phyloP scores from a whole-genome alignment of 2,888 invertebrate species.

The Perdita meconis region DNA sequence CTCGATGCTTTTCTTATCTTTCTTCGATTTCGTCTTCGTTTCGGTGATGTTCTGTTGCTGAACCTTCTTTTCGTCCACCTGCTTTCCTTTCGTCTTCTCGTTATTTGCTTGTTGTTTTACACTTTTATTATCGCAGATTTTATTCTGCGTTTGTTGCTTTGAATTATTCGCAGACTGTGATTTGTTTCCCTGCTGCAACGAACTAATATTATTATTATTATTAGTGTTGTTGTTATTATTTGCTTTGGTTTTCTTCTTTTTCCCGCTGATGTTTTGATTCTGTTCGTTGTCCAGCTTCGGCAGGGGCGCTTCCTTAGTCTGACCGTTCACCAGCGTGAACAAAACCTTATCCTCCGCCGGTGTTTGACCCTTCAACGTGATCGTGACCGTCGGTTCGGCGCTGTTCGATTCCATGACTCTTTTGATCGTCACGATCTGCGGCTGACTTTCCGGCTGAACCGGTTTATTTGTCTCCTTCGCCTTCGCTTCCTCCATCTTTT shows the following conservation, averaged over 20 bases:
- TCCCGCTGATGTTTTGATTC: conserved; percentile 68
- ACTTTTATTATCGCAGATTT: conserved; percentile 68
- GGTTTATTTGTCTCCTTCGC: conserved; percentile 70
- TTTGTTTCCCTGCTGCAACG: conserved; percentile 68
- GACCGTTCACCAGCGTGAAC: conserved; percentile 89
- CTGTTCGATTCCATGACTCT: conserved; percentile 88
- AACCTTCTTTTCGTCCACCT: conserved; percentile 65
- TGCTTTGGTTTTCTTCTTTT: conserved; percentile 79
- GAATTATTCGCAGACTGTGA: conserved; percentile 68
- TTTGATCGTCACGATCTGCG: conserved; percentile 88
- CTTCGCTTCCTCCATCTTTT: conserved; percentile 80
- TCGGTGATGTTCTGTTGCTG: conserved; percentile 71
- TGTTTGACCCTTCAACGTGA: conserved; percentile 90
- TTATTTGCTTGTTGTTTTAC: conserved; percentile 71
- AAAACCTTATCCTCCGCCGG: conserved; percentile 90
- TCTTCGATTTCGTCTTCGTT: conserved; percentile 78
- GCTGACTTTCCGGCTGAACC: conserved; percentile 71
- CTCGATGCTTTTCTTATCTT: conserved; percentile 79
- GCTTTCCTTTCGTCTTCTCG: conserved; percentile 76
- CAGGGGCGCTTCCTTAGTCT: conserved; percentile 80
- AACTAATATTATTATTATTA: conserved; percentile 58
- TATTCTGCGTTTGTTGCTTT: conserved; percentile 66
- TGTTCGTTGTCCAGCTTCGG: conserved; percentile 73
- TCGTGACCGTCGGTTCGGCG: conserved; percentile 90
- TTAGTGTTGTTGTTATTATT: conserved; percentile 63